phyloP scores from a whole-genome alignment of 2,113 vertebrate genomes.

The Thunnus thynnus region DNA sequence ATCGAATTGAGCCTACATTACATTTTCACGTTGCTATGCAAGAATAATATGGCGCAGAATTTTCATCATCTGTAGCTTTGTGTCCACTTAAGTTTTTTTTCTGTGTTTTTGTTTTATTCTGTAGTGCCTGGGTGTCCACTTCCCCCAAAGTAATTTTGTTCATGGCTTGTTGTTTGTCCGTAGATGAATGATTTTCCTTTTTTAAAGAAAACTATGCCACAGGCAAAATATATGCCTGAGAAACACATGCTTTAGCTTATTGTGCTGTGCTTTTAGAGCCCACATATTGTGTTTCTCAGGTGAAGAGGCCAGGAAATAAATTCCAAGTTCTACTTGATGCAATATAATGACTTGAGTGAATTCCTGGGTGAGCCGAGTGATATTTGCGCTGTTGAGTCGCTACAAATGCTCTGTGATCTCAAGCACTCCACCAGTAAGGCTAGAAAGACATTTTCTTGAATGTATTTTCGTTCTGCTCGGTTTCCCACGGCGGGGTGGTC shows the following conservation, averaged over 20 bases:
- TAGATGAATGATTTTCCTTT: constrained; percentile 23
- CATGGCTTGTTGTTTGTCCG: constrained; percentile 3
- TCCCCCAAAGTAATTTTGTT: constrained; percentile 50
- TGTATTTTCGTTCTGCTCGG: constrained; percentile 58
- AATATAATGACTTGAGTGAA: constrained; percentile 35
- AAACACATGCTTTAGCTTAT: constrained; percentile 56
- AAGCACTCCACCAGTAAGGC: constrained; percentile 13
- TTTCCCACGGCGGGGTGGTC: constrained; percentile 75
- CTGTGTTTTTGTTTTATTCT: constrained; percentile 32
- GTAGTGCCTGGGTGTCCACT: constrained; percentile 14
- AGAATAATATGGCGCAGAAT: constrained; percentile 27
- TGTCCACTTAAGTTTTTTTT: constrained; percentile 22
- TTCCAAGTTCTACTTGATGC: constrained; percentile 48
- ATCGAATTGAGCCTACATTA: neutral
- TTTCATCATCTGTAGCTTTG: constrained; percentile 54
- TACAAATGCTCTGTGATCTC: constrained; percentile 39
- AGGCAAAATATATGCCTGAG: constrained; percentile 35
- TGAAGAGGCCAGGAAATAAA: constrained; percentile 57
- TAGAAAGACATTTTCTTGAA: constrained; percentile 45
- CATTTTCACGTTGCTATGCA: neutral
- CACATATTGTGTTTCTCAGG: constrained; percentile 55
- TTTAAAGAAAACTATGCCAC: neutral
- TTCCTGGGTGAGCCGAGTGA: constrained; percentile 50
- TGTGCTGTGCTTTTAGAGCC: constrained; percentile 35
- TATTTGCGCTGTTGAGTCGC: constrained; percentile 30